Conservation (phyloP, 2,888 invertebrate genomes). For the Macroteleia sp. region DNA sequence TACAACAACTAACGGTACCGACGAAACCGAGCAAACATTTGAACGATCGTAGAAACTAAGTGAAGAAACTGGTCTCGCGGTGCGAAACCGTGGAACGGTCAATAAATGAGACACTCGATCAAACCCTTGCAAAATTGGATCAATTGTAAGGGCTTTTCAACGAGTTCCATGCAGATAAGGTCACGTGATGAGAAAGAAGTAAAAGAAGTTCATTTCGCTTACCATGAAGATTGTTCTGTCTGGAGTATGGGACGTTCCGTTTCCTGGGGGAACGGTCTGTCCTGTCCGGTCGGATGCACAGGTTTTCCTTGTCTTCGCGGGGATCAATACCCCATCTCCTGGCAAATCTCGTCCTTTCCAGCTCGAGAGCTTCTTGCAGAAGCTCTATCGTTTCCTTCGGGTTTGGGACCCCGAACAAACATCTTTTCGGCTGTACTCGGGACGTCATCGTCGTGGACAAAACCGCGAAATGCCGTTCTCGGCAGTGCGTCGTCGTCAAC, state of each 20-base stretch:
- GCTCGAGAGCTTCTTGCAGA: conserved; percentile 86
- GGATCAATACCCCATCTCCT: conserved; percentile 87
- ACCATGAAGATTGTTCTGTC: conserved; percentile 81
- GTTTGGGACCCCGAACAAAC: conserved; percentile 87
- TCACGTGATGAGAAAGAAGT: too few relatives aligned
- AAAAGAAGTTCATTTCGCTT: too few relatives aligned
- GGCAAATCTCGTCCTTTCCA: conserved; percentile 86
- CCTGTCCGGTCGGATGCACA: conserved; percentile 67
- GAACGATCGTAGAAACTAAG: too few relatives aligned
- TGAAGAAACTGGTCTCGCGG: too few relatives aligned
- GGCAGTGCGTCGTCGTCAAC: conserved; percentile 79
- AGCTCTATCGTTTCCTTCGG: conserved; percentile 86
- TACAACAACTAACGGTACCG: too few relatives aligned
- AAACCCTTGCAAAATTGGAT: too few relatives aligned
- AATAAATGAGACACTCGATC: too few relatives aligned
- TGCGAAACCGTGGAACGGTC: too few relatives aligned
- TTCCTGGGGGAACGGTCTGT: conserved; percentile 74
- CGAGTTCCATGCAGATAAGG: too few relatives aligned
- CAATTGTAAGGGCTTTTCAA: too few relatives aligned
- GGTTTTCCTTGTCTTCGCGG: conserved; percentile 78
- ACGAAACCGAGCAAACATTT: too few relatives aligned
- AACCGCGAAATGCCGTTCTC: conserved; percentile 78
- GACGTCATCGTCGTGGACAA: conserved; percentile 74
- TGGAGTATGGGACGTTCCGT: conserved; percentile 75
- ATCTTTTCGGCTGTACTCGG: conserved; percentile 82